Conservation (phyloP, 2,888 invertebrate species). For the Cheilosia vulpina region DNA sequence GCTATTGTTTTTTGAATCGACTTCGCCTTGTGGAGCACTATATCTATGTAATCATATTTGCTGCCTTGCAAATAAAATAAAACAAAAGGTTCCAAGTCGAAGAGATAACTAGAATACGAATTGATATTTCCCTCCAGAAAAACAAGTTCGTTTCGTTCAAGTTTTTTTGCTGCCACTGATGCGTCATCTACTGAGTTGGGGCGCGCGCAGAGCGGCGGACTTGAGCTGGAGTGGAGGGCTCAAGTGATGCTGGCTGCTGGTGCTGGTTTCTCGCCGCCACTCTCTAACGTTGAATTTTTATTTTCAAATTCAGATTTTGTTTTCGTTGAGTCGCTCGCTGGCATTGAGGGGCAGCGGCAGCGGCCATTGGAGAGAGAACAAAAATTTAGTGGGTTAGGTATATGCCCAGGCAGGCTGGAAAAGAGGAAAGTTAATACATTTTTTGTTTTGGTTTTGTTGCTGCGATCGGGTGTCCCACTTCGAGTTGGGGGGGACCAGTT, state of each 20-base stretch:
- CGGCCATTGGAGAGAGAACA: constrained; percentile 34
- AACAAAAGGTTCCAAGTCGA: constrained; percentile 32
- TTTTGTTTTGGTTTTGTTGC: constrained; percentile 14
- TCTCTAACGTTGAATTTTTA: constrained; percentile 50
- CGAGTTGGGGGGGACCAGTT: constrained; percentile 50
- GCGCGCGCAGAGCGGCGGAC: background rate
- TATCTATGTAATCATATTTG: constrained; percentile 26
- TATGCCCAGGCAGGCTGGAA: constrained; percentile 24
- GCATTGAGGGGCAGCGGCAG: constrained; percentile 17
- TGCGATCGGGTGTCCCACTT: constrained; percentile 57
- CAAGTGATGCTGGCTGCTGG: constrained; percentile 41
- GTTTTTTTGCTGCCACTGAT: constrained; percentile 51
- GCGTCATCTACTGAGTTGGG: constrained; percentile 61
- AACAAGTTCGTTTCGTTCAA: constrained; percentile 66
- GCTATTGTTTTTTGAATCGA: constrained; percentile 4
- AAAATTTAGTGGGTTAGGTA: constrained; percentile 47
- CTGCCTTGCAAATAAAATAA: constrained; percentile 23
- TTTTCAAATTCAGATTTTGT: constrained; percentile 31
- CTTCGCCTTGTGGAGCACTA: constrained; percentile 9
- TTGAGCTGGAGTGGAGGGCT: constrained; percentile 22
- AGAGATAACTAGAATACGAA: constrained; percentile 35
- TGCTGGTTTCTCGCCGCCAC: constrained; percentile 42
- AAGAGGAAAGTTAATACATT: constrained; percentile 57
- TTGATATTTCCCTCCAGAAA: constrained; percentile 53
- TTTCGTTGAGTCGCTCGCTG: constrained; percentile 1